Evolutionary conservation across 2,113 vertebrate species (phyloP).

Genomic region (Monarcha castaneiventris): DNA sequence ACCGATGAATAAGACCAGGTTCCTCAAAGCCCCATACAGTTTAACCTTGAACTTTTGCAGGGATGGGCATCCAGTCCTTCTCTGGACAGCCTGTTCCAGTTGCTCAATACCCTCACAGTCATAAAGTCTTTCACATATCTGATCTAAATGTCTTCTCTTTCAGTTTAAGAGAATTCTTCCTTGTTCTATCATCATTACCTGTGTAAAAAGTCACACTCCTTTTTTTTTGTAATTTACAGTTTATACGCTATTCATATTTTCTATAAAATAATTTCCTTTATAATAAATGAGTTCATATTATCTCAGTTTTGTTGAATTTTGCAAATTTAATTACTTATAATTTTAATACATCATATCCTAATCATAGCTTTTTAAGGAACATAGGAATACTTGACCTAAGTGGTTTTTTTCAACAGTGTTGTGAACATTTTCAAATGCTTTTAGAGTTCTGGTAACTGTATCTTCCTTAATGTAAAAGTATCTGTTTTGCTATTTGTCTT

Average conservation of each 20-base stretch:
- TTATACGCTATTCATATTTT: background rate
- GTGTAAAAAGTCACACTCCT: background rate
- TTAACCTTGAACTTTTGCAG: background rate
- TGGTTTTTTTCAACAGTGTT: fast-evolving
- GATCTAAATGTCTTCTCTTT: background rate
- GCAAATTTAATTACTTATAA: background rate
- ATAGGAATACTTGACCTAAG: background rate
- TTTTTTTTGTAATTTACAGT: background rate
- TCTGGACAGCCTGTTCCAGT: background rate
- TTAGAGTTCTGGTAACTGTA: background rate
- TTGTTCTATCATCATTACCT: background rate
- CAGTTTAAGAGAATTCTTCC: background rate
- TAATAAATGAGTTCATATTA: background rate
- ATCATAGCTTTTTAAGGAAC: background rate
- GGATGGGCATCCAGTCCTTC: background rate
- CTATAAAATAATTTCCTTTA: background rate
- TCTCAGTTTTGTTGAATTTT: background rate
- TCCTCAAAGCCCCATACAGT: background rate
- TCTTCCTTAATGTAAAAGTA: background rate
- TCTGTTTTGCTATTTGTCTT: background rate
- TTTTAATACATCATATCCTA: background rate
- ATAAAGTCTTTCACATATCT: background rate
- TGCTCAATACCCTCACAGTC: background rate
- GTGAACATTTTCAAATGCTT: background rate
- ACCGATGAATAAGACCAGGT: fast-evolving